These are phyloP conservation scores for Andrena trimmerana DNA, from an alignment of 2,888 invertebrate species.

Conservation along the genomic window DNA sequence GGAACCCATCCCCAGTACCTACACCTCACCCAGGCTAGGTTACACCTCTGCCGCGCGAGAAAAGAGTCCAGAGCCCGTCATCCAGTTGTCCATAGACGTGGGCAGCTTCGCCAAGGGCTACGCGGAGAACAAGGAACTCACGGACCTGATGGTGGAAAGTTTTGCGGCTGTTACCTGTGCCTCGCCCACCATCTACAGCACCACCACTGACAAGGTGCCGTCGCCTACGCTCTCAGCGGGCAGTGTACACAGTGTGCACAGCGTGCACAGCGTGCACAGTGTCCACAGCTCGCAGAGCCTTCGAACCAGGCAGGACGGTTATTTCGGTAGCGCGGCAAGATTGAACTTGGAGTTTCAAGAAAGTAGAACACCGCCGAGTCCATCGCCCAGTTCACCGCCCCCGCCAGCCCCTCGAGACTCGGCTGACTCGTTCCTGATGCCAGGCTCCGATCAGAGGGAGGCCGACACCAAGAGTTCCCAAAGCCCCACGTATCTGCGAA, in stretches of 20 bases:
- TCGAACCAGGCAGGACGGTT: constrained; percentile 89
- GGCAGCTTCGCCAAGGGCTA: constrained; percentile 88
- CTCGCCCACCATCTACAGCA: constrained; percentile 86
- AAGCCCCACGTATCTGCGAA: constrained; percentile 85
- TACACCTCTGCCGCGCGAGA: constrained; percentile 89
- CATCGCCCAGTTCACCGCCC: constrained; percentile 90
- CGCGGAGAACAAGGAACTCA: constrained; percentile 85
- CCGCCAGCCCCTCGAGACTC: constrained; percentile 93
- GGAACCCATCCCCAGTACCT: constrained; percentile 80
- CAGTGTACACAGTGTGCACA: constrained; percentile 81
- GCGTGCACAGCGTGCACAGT: constrained; percentile 80
- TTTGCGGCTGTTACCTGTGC: constrained; percentile 86
- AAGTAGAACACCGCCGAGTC: constrained; percentile 84
- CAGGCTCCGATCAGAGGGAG: constrained; percentile 77
- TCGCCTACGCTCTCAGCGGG: constrained; percentile 89
- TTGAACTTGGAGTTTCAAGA: constrained; percentile 86
- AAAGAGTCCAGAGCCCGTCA: constrained; percentile 81
- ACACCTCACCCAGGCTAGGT: constrained; percentile 86
- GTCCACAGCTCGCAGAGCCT: constrained; percentile 77
- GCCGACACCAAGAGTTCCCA: constrained; percentile 76
- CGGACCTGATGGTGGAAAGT: constrained; percentile 85
- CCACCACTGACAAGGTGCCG: constrained; percentile 86
- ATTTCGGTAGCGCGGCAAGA: constrained; percentile 86
- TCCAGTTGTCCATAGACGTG: constrained; percentile 86
- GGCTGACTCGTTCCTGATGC: constrained; percentile 85